Conservation (phyloP, 2,888 invertebrate species). For the Calliscelio sp. region DNA sequence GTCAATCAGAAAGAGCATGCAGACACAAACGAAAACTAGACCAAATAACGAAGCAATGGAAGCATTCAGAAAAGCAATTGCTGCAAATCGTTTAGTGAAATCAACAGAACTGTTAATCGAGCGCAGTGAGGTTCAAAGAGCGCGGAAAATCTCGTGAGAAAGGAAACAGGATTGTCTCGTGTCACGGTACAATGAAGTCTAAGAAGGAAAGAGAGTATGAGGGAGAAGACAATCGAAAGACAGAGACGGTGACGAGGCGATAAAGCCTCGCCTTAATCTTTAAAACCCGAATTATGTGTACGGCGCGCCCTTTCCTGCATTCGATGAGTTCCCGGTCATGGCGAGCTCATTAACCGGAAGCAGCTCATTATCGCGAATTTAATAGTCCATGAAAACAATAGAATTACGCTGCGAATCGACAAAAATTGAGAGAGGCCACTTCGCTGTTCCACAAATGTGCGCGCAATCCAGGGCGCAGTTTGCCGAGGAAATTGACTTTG, state of each 20-base stretch:
- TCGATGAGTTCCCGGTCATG: conserved; percentile 81
- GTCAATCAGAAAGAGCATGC: conserved; percentile 21
- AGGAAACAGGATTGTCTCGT: conserved; percentile 73
- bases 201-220: conserved; percentile 65
- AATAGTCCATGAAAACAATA: conserved; percentile 86
- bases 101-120: conserved; percentile 61
- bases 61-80: conserved; percentile 43
- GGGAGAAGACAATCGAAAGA: conserved; percentile 70
- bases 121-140: conserved; percentile 64
- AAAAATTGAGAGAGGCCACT: conserved; percentile 79
- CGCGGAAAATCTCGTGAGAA: conserved; percentile 73
- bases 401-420: conserved; percentile 85
- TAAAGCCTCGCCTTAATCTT: conserved; percentile 85
- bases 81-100: conserved; percentile 57
- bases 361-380: conserved; percentile 84
- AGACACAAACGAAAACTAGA: conserved; percentile 11
- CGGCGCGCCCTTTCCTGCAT: conserved; percentile 86
- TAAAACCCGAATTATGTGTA: conserved; percentile 84
- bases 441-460: conserved; percentile 70
- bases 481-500: conserved; percentile 70
- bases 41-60: no score
- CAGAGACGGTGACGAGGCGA: conserved; percentile 69
- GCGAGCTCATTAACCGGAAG: conserved; percentile 80
- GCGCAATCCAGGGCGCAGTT: conserved; percentile 55
- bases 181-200: conserved; percentile 72